Conservation (phyloP, 2,888 invertebrate species). For the Volucella zonaria region DNA sequence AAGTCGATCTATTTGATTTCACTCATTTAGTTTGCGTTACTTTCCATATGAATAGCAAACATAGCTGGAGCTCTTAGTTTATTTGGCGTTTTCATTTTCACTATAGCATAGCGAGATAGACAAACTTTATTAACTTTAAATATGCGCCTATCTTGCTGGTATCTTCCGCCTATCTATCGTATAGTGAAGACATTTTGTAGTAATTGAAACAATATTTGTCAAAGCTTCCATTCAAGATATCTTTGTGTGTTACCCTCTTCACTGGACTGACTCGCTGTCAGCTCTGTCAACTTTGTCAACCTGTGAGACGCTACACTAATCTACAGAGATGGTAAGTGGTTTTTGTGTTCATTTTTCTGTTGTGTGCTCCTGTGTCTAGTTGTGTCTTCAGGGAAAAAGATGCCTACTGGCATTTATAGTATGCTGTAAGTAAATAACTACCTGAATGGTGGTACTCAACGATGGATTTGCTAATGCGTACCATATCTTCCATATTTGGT, state of each 20-base stretch:
- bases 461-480: slow-evolving; percentile 61
- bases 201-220: slow-evolving; percentile 74
- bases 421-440: slow-evolving; percentile 66
- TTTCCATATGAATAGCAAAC: slow-evolving; percentile 55
- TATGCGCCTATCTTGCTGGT: neutral
- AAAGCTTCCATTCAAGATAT: slow-evolving; percentile 66
- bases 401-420: slow-evolving; percentile 66
- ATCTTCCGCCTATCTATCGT: slow-evolving; percentile 14
- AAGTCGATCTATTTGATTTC: slow-evolving; percentile 53
- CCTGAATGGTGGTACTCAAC: slow-evolving; percentile 29
- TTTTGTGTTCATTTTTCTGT: slow-evolving; percentile 46
- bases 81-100: slow-evolving; percentile 68
- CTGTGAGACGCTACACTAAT: slow-evolving; percentile 69
- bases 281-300: slow-evolving; percentile 10
- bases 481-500: slow-evolving; percentile 52
- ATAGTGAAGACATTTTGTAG: slow-evolving; percentile 48
- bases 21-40: slow-evolving; percentile 47
- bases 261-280: slow-evolving; percentile 61
- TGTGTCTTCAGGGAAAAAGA: slow-evolving; percentile 53
- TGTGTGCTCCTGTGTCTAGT: slow-evolving; percentile 44
- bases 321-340: slow-evolving; percentile 65
- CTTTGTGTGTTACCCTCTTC: slow-evolving; percentile 25
- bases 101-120: slow-evolving; percentile 55
- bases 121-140: slow-evolving; percentile 66
- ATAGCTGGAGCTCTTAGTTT: slow-evolving; percentile 47